These are phyloP conservation scores for Phortica okadai DNA, from an alignment of 2,888 invertebrate genomes.

Conservation along the genomic window DNA sequence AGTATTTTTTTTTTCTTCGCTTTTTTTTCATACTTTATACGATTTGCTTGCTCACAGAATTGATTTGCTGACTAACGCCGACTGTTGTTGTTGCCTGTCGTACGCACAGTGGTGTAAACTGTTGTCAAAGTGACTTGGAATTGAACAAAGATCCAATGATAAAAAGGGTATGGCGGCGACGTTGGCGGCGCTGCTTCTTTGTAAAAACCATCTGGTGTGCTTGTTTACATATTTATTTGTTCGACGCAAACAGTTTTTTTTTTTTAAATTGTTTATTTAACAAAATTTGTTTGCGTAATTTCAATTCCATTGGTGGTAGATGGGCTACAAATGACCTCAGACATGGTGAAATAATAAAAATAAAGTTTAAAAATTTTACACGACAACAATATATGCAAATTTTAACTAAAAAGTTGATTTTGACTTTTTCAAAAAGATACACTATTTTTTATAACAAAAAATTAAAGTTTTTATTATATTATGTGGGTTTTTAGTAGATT, in stretches of 20 bases:
- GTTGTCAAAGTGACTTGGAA: slow-evolving; percentile 8
- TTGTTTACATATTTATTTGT: slow-evolving; percentile 1
- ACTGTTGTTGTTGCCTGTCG: neutral
- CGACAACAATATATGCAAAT: no score
- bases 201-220: slow-evolving; percentile 17
- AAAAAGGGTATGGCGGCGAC: slow-evolving; percentile 33
- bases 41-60: neutral
- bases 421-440: no score
- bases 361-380: no score
- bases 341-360: no score
- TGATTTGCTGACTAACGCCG: neutral
- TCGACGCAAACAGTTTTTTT: slow-evolving; percentile 2
- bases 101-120: slow-evolving; percentile 24
- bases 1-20: neutral
- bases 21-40: neutral
- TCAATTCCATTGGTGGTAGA: no score
- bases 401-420: no score
- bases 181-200: slow-evolving; percentile 1
- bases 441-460: no score
- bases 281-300: neutral
- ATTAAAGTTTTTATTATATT: no score
- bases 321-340: no score
- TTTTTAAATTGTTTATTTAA: neutral
- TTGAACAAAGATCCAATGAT: slow-evolving; percentile 31
- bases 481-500: neutral